Conservation (phyloP, 2,888 invertebrate genomes). For the Tuta absoluta region DNA sequence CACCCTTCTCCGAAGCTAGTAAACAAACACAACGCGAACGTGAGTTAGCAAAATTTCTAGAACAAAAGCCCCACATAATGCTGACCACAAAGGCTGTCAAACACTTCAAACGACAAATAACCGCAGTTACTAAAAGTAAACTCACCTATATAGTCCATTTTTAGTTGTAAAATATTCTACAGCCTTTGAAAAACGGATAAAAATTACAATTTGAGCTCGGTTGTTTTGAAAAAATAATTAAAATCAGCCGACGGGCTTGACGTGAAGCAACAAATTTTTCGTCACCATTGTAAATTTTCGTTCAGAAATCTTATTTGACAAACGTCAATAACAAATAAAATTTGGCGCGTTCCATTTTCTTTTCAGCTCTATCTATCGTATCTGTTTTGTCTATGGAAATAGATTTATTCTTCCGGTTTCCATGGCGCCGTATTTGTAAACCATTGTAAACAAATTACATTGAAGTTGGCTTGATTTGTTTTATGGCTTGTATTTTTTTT, state of each 20-base stretch:
- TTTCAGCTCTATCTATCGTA: neutral
- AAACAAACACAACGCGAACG: slow-evolving; percentile 55
- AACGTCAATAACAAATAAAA: slow-evolving; percentile 12
- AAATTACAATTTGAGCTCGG: slow-evolving; percentile 46
- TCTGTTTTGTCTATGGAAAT: neutral
- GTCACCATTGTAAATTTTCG: slow-evolving; percentile 33
- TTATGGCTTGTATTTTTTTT: neutral
- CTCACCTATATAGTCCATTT: slow-evolving; percentile 74
- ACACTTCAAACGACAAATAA: slow-evolving; percentile 38
- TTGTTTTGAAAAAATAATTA: slow-evolving; percentile 77
- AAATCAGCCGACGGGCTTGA: slow-evolving; percentile 70
- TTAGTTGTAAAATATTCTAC: slow-evolving; percentile 45
- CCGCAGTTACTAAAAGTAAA: slow-evolving; percentile 39
- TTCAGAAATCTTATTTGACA: slow-evolving; percentile 30
- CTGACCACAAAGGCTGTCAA: slow-evolving; percentile 55
- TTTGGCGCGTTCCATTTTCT: slow-evolving; percentile 17
- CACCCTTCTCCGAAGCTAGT: slow-evolving; percentile 79
- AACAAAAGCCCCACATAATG: slow-evolving; percentile 68
- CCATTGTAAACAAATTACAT: slow-evolving; percentile 33
- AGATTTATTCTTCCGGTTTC: slow-evolving; percentile 49
- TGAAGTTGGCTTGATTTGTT: neutral
- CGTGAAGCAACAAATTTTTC: slow-evolving; percentile 74
- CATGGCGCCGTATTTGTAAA: slow-evolving; percentile 62
- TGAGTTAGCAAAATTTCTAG: slow-evolving; percentile 76
- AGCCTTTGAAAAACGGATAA: slow-evolving; percentile 45